phyloP scores from a whole-genome alignment of 2,113 vertebrate genomes.

The Trematomus loennbergii region DNA sequence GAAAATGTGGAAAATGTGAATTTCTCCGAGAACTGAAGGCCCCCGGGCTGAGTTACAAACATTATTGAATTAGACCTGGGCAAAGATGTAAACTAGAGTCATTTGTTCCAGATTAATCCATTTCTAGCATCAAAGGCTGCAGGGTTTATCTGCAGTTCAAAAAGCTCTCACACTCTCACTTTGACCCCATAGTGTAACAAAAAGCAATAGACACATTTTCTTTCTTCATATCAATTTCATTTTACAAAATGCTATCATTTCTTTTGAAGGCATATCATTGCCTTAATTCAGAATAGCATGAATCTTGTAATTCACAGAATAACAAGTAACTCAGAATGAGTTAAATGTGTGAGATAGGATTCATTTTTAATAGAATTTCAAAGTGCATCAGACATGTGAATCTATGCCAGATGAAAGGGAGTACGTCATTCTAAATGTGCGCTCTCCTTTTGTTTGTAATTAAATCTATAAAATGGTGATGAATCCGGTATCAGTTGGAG shows the following conservation, averaged over 20 bases:
- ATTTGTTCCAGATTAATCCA: constrained; percentile 54
- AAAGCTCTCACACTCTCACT: constrained; percentile 3
- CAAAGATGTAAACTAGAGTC: constrained; percentile 42
- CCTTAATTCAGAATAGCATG: too few relatives aligned
- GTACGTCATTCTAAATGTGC: not conserved
- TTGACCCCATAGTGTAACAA: not conserved
- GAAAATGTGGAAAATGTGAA: constrained; percentile 24
- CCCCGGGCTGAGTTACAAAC: constrained; percentile 9
- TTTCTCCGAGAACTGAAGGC: not conserved
- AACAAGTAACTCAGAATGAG: not conserved
- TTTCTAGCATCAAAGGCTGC: constrained; percentile 32
- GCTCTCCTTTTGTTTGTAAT: constrained; percentile 23
- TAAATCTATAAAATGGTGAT: constrained; percentile 17
- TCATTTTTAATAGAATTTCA: not conserved
- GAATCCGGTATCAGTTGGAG: constrained; percentile 3
- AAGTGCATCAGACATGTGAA: constrained; percentile 7
- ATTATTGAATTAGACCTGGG: constrained; percentile 47
- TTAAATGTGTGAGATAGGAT: not conserved
- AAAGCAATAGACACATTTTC: not conserved
- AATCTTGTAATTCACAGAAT: not conserved
- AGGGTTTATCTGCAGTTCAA: constrained; percentile 34
- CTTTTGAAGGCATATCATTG: not conserved
- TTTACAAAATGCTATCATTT: not conserved
- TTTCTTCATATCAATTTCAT: not conserved
- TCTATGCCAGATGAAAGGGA: not conserved